These are phyloP conservation scores for Incurvaria masculella DNA, from an alignment of 2,888 invertebrate genomes.

Conservation along the genomic window DNA sequence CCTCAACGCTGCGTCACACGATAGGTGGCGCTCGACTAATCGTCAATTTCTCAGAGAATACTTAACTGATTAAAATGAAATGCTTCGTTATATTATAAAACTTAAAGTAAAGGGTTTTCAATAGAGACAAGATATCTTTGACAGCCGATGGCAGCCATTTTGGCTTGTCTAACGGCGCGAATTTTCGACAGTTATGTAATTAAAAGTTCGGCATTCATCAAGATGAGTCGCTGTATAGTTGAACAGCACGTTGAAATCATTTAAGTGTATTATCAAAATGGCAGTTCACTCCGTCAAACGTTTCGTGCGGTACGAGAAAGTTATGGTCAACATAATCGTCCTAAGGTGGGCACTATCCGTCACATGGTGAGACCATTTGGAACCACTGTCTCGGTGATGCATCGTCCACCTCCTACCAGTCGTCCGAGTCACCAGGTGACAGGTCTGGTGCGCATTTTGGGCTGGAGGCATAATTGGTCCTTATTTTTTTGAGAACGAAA, in stretches of 20 bases:
- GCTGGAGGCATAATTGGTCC: background rate
- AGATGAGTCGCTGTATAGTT: background rate
- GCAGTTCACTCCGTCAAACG: background rate
- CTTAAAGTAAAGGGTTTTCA: slow-evolving; percentile 5
- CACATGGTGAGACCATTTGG: background rate
- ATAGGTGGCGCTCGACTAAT: no score
- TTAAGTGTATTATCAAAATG: background rate
- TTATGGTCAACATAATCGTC: background rate
- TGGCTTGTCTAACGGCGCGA: no score
- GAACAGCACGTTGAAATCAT: background rate
- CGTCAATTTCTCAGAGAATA: no score
- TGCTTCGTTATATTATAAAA: no score
- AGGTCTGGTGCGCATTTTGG: no score
- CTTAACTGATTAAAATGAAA: no score
- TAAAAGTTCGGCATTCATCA: background rate
- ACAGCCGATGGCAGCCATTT: background rate
- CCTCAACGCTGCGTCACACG: no score
- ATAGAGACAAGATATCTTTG: background rate
- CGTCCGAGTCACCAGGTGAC: no score
- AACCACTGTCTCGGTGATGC: background rate
- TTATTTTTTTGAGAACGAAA: background rate
- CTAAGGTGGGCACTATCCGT: background rate
- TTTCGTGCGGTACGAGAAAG: background rate
- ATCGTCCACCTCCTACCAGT: no score
- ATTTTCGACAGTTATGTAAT: no score